Evolutionary conservation across 1,140 invertebrate species (phyloP).

Genomic region (Lordiphosa collinella): DNA sequence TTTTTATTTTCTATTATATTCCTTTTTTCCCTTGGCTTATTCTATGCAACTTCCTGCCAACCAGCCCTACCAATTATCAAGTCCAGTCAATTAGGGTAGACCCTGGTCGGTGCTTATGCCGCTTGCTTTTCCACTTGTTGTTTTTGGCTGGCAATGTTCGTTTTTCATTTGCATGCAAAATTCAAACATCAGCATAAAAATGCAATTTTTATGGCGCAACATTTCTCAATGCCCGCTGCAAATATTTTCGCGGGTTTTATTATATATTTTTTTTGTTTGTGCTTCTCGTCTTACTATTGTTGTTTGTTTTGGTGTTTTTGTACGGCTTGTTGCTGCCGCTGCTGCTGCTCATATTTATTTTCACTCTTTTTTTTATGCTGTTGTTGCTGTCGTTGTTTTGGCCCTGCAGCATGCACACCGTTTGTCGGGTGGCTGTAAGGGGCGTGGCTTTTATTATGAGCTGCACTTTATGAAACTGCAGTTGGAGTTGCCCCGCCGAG

Average conservation of each 20-base stretch:
- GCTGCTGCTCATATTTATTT: constrained; percentile 64
- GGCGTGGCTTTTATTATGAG: constrained; percentile 57
- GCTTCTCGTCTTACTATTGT: constrained; percentile 25
- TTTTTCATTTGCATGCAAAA: constrained; percentile 76
- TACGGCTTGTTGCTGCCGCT: constrained; percentile 48
- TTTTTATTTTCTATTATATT: too few species aligned
- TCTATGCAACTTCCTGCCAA: too few species aligned
- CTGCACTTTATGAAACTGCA: constrained; percentile 77
- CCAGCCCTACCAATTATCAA: too few species aligned
- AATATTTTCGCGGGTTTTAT: constrained; percentile 77
- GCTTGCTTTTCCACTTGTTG: constrained; percentile 8
- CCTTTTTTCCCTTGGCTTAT: too few species aligned
- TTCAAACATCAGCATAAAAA: constrained; percentile 78
- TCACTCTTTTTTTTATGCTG: constrained; percentile 36
- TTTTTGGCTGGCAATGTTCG: constrained; percentile 44
- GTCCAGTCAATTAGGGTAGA: constrained; percentile 11
- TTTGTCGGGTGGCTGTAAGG: constrained; percentile 5
- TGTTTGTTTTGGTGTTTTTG: constrained; percentile 43
- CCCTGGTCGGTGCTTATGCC: constrained; percentile 9
- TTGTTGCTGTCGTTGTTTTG: constrained; percentile 30
- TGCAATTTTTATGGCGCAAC: constrained; percentile 77
- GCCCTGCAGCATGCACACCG: constrained; percentile 25
- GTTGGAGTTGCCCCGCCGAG: constrained; percentile 22
- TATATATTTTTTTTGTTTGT: constrained; percentile 37
- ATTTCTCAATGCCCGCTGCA: constrained; percentile 75